A percentile compares a stretch with the other conserved stretches of the same genome.
Conservation (phyloP, 2,888 invertebrate species). For the Thymelicus acteon region DNA sequence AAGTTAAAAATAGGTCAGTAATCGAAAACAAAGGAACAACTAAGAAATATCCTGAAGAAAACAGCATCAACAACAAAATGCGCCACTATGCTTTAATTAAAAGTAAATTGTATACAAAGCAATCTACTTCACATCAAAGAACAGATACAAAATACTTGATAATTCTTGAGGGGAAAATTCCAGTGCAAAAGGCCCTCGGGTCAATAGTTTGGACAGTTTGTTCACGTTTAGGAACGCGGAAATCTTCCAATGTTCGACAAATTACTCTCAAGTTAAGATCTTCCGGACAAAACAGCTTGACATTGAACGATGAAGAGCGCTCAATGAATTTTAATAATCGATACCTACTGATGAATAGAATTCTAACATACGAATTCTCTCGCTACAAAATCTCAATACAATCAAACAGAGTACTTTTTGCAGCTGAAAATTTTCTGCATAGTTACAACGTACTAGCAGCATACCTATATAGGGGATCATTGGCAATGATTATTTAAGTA, state of each 20-base stretch:
- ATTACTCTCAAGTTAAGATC: neutral
- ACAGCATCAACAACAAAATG: slow-evolving; percentile 57
- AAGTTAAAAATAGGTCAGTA: slow-evolving; percentile 46
- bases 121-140: slow-evolving; percentile 27
- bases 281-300: neutral
- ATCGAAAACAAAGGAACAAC: slow-evolving; percentile 57
- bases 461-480: too few relatives aligned
- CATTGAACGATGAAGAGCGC: neutral
- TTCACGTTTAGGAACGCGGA: slow-evolving; percentile 14
- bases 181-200: slow-evolving; percentile 14
- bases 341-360: neutral
- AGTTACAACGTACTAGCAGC: too few relatives aligned
- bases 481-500: too few relatives aligned
- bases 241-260: slow-evolving; percentile 18
- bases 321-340: neutral
- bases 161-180: slow-evolving; percentile 22
- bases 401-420: too few relatives aligned
- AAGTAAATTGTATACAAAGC: slow-evolving; percentile 63
- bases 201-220: slow-evolving; percentile 29
- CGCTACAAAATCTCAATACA: neutral
- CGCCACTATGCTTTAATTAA: slow-evolving; percentile 68
- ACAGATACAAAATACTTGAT: slow-evolving; percentile 29
- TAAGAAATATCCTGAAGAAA: slow-evolving; percentile 58
- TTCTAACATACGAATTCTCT: neutral
- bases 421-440: too few relatives aligned